Conservation (phyloP, 2,113 vertebrate genomes). For the Prinia subflava region DNA sequence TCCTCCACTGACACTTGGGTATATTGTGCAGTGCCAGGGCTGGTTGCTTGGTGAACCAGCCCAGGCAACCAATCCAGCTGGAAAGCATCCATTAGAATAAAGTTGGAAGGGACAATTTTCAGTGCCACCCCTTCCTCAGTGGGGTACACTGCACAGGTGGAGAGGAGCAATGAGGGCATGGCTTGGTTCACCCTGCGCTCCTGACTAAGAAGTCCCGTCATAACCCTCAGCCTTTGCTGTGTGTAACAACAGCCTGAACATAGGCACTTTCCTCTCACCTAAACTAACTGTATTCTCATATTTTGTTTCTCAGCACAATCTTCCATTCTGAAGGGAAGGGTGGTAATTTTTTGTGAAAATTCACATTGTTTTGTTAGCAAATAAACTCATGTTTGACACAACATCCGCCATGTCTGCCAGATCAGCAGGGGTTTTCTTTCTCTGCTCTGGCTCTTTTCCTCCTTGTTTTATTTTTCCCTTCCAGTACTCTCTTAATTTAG, state of each 20-base stretch:
- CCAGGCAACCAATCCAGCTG: not conserved
- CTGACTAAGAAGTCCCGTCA: not conserved
- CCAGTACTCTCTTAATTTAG: slow-evolving; percentile 16
- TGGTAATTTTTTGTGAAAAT: not conserved
- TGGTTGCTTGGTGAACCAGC: not conserved
- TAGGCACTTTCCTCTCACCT: accelerated
- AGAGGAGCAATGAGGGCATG: not conserved
- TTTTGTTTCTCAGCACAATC: not conserved
- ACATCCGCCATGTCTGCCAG: not conserved
- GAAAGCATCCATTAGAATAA: not conserved
- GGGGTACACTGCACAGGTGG: not conserved
- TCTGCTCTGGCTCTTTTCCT: slow-evolving; percentile 11
- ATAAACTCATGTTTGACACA: slow-evolving; percentile 20
- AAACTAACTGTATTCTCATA: not conserved
- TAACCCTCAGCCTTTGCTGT: not conserved
- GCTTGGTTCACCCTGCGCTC: not conserved
- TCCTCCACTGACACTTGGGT: not conserved
- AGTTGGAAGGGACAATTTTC: not conserved
- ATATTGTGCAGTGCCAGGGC: accelerated
- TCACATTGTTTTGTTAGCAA: slow-evolving; percentile 30
- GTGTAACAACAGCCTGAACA: not conserved
- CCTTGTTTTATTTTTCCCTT: not conserved
- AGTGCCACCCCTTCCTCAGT: not conserved
- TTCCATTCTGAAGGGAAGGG: not conserved
- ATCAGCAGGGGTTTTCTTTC: not conserved